Base-by-base conservation (phyloP, 64 coral and sea anemone genomes). In the Montipora foliosa region DNA sequence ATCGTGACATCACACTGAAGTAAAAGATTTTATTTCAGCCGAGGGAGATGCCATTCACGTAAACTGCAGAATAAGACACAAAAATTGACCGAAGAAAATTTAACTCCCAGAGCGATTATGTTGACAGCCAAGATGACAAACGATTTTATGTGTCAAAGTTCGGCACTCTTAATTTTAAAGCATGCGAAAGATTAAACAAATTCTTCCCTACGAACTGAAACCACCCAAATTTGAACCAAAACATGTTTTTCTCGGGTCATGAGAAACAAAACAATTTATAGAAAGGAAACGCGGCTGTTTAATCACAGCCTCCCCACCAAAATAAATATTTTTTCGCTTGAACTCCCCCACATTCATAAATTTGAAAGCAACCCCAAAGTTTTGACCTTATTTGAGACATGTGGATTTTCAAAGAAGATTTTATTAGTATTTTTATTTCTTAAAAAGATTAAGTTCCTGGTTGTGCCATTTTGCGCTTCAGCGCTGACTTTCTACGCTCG, bases 281-380 rank as follows among this genome's bases (percentile, higher is more conserved):
- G 45, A 17, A 68, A 49, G 19, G 6, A 49, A 47, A 16, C 76
- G 44, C 44, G 81, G 60, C 82, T 86, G 82, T 71, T 14, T 20
- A 71, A 86, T 49, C 25, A 86, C 82, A 86, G 82, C 82, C 71
- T 86, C 21, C 19, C 47, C 64, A 20, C 45, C 17, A 86, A 51
- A 69, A 66, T 17, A 86, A 86, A 86, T 20, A 71, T 13, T 8
- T 71, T 44, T 62, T 16, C 14, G 14, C 13, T 12, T 11, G 2
- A 64, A 37, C 79, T 55, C 79, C 3, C 3, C 14, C 20, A 13
- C 2, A 79, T 17, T 5, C 5, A 82, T 29, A 60, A 11, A 57
- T 58, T 53, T 22, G 11, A 58, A 58, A 7, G 3, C 3, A 61
- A 29, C 9, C 1, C 14, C 8, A 16, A 12, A 12, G 13, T 64